Conservation (phyloP, 2,888 invertebrate species). For the Congeria kusceri region DNA sequence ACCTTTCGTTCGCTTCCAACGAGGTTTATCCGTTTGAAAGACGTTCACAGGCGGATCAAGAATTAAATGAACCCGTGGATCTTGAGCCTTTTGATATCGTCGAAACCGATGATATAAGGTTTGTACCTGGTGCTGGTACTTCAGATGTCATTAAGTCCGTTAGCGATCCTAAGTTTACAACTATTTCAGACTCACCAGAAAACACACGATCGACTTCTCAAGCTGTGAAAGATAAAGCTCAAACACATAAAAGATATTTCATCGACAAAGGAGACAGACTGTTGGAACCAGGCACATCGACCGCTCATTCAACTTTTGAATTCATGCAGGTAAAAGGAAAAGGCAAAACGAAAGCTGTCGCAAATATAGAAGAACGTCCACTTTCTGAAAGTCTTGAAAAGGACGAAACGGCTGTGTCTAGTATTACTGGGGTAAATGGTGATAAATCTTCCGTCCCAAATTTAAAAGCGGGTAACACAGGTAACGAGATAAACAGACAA, state of each 20-base stretch:
- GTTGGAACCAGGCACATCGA: conserved; percentile 49
- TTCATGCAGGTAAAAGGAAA: conserved; percentile 47
- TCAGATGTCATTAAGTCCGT: conserved; percentile 56
- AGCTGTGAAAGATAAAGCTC: too few species aligned
- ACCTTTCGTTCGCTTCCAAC: conserved; percentile 44
- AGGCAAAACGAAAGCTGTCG: background rate
- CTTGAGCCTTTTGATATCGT: conserved; percentile 64
- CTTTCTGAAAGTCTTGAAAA: background rate
- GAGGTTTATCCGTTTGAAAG: conserved; percentile 62
- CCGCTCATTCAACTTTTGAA: conserved; percentile 57
- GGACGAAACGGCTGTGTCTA: background rate
- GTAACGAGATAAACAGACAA: conserved; percentile 41
- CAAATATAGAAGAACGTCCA: background rate
- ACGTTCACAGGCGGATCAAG: conserved; percentile 44
- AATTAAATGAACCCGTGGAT: conserved; percentile 55
- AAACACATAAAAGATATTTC: background rate
- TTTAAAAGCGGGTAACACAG: conserved; percentile 34
- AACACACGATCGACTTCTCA: background rate
- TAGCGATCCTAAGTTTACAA: conserved; percentile 51
- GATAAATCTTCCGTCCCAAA: conserved; percentile 6
- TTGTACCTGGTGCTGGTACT: conserved; percentile 59
- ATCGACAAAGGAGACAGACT: conserved; percentile 41
- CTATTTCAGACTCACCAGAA: conserved; percentile 49
- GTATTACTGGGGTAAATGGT: background rate
- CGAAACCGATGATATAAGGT: conserved; percentile 59